Conservation (phyloP, 2,113 vertebrate species). For the Amia ocellicauda region DNA sequence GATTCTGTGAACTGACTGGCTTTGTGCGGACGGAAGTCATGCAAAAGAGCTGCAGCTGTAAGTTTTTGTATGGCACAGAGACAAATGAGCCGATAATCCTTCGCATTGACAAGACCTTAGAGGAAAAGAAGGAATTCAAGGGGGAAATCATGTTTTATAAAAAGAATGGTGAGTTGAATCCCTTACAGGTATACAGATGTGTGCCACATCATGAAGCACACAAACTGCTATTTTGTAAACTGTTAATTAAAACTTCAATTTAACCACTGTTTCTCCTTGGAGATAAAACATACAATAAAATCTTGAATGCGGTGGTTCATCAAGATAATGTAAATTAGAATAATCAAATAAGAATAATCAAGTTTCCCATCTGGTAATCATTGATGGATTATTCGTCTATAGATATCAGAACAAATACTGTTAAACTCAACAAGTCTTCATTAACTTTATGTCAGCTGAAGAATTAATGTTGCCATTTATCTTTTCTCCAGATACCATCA, state of each 20-base stretch:
- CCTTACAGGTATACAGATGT: neutral
- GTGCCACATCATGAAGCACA: neutral
- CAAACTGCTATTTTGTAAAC: neutral
- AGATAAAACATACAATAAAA: too few relatives aligned
- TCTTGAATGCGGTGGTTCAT: too few relatives aligned
- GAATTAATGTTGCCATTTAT: too few relatives aligned
- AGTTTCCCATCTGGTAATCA: too few relatives aligned
- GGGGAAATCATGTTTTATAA: constrained; percentile 97
- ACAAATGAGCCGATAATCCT: constrained; percentile 87
- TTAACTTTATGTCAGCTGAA: too few relatives aligned
- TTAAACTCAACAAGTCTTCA: too few relatives aligned
- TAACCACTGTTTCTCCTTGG: neutral
- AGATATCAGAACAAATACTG: too few relatives aligned
- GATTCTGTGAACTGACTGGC: constrained; percentile 95
- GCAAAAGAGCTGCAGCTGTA: constrained; percentile 97
- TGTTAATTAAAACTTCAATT: neutral
- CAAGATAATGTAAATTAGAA: too few relatives aligned
- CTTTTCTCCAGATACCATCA: too few relatives aligned
- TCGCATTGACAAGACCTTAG: constrained; percentile 85
- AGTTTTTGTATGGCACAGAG: constrained; percentile 90
- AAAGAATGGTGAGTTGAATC: constrained; percentile 69
- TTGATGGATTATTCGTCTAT: too few relatives aligned
- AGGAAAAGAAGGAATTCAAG: constrained; percentile 93
- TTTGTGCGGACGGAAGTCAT: constrained; percentile 94
- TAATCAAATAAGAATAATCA: too few relatives aligned